Base-by-base conservation (phyloP, 2,888 invertebrate genomes). In the Cordylochernes scorpioides region DNA sequence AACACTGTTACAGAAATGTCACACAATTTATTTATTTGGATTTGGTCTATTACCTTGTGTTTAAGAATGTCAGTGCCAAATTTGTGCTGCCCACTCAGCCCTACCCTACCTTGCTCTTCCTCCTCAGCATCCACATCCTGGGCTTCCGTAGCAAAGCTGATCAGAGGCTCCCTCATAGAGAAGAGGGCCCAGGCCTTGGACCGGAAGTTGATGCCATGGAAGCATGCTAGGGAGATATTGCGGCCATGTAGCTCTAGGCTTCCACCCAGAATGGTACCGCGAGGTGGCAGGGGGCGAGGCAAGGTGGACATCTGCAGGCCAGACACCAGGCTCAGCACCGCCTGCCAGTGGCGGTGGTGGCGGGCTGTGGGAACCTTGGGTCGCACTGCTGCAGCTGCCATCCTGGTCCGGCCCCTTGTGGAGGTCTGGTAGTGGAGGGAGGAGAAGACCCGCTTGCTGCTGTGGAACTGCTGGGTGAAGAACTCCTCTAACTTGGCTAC, bases 401-500 rank as follows among this genome's bases (percentile, higher is more conserved):
- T n/a, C 24, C 34, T 32, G 22, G 40, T 39, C 29, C 36, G 34
- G 17, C 39, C 42, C 16, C 31, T 34, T 27, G 31, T 10, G n/a
- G 34, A 27, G 17, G 31, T 29, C 28, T 51, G 54, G 28, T 53
- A 49, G 18, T 51, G 49, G 59, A 67, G 45, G 17, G 39, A 68
- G 36, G 71, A 73, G 50, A 88, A 77, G 4, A 82, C 84, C 3
- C 86, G 63, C 51, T 80, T 82, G 50, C 84, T 80, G 42, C 80
- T 84, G 52, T 84, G 82, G 51, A 91, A 84, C 59, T 94, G 91
- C 53, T 88, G 88, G 37, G 78, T 73, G 58, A 97, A 91, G 61
- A 97, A 97, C 56, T 91, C 86, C 45, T 86, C 84, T 18, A 97
- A 61, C 49, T 91, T 91, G 40, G 75, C 71, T 51, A 74, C 82